These are phyloP conservation scores for Polymixis flavicincta DNA, from an alignment of 2,888 invertebrate genomes.

Conservation along the genomic window DNA sequence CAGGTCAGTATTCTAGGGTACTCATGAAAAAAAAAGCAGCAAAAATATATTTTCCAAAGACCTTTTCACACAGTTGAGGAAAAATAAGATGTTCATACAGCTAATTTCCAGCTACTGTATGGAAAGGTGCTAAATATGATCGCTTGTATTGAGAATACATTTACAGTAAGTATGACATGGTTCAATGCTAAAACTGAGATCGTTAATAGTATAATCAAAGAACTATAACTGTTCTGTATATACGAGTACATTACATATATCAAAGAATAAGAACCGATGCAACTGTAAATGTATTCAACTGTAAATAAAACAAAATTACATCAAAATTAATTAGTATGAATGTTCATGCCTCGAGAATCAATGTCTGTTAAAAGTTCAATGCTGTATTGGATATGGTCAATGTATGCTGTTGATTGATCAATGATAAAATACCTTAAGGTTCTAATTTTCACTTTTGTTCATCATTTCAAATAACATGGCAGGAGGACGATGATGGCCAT, in stretches of 20 bases:
- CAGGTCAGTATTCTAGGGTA: constrained; percentile 92
- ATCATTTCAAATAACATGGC: neutral
- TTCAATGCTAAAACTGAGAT: neutral
- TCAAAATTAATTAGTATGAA: constrained; percentile 29
- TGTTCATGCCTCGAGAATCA: constrained; percentile 30
- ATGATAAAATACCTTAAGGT: constrained; percentile 20
- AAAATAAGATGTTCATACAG: neutral
- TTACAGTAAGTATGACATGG: constrained; percentile 13
- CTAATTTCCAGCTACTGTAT: constrained; percentile 19
- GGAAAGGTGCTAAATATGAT: constrained; percentile 8
- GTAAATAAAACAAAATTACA: constrained; percentile 28
- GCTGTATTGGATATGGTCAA: constrained; percentile 66
- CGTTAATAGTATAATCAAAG: neutral
- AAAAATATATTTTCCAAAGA: neutral
- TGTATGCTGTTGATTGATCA: constrained; percentile 63
- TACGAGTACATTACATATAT: too few species aligned
- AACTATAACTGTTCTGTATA: neutral
- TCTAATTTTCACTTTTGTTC: neutral
- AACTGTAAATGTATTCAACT: constrained; percentile 43
- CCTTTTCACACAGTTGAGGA: constrained; percentile 36
- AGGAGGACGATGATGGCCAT: neutral
- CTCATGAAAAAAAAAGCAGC: neutral
- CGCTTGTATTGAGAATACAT: constrained; percentile 16
- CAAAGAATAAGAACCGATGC: neutral
- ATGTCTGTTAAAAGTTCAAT: constrained; percentile 44